A percentile compares a stretch with the other conserved stretches of the same genome.
Conservation (phyloP, 2,888 invertebrate species). For the Drosophila nigricruria region DNA sequence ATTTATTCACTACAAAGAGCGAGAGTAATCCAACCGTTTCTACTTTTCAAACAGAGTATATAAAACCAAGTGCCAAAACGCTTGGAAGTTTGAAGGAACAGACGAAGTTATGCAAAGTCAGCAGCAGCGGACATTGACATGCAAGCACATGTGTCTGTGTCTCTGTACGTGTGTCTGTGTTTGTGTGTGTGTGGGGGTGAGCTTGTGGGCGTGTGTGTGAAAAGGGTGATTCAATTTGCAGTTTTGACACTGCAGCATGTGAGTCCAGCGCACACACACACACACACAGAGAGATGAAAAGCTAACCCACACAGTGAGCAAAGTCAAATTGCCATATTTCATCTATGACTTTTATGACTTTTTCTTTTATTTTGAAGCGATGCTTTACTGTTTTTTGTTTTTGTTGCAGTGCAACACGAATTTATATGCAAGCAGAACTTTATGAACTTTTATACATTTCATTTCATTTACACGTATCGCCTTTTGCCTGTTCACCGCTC, state of each 20-base stretch:
- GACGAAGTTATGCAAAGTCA: constrained; percentile 78
- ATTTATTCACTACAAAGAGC: not conserved
- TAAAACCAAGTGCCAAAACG: constrained; percentile 61
- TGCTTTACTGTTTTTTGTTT: constrained; percentile 8
- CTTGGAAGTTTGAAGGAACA: constrained; percentile 65
- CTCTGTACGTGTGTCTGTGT: constrained; percentile 33
- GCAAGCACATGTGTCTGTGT: constrained; percentile 38
- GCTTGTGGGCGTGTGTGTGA: constrained; percentile 32
- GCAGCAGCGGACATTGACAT: constrained; percentile 78
- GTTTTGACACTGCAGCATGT: constrained; percentile 60
- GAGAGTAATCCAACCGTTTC: not conserved
- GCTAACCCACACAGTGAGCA: constrained; percentile 19
- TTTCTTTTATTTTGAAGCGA: constrained; percentile 44
- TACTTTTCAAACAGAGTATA: constrained; percentile 12
- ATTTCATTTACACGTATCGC: constrained; percentile 51
- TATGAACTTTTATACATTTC: constrained; percentile 52
- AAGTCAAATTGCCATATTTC: constrained; percentile 78
- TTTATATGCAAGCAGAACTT: constrained; percentile 48
- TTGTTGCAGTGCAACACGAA: constrained; percentile 38
- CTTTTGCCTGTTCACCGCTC: constrained; percentile 25
- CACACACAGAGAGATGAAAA: constrained; percentile 12
- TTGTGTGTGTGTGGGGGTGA: constrained; percentile 5
- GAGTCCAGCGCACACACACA: constrained; percentile 29
- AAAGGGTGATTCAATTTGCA: constrained; percentile 75
- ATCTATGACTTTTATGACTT: constrained; percentile 75